Conservation (phyloP, 2,797 vertebrate genomes). For the Phrynocephalus guinanensis region DNA sequence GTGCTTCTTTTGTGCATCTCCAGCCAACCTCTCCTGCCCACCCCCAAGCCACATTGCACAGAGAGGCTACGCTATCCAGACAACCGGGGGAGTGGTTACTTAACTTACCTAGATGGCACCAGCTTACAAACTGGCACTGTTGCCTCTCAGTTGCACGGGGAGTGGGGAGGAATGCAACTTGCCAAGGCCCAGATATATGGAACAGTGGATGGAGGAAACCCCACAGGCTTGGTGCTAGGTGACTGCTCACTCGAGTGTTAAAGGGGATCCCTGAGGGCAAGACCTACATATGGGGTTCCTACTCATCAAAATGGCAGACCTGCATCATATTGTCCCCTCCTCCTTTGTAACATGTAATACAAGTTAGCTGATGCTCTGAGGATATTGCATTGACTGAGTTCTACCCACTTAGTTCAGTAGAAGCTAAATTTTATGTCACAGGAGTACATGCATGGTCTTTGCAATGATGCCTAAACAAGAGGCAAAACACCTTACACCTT, state of each 20-base stretch:
- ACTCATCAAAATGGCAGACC: not conserved
- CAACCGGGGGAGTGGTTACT: not conserved
- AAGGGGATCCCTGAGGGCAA: too few relatives aligned
- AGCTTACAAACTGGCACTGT: not conserved
- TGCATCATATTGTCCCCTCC: not conserved
- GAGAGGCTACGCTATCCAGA: not conserved
- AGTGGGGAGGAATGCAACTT: too few relatives aligned
- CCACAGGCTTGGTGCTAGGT: too few relatives aligned
- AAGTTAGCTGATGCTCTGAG: not conserved
- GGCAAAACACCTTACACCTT: not conserved
- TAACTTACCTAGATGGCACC: not conserved
- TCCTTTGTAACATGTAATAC: not conserved
- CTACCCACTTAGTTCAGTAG: not conserved
- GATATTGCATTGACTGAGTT: not conserved
- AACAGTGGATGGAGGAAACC: too few relatives aligned
- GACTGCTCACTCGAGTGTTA: too few relatives aligned
- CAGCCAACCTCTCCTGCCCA: not conserved
- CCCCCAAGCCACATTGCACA: not conserved
- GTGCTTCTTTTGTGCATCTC: not conserved
- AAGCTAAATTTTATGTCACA: not conserved
- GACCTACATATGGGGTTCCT: not conserved
- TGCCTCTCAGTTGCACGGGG: too few relatives aligned
- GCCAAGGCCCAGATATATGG: too few relatives aligned
- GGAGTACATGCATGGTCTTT: not conserved
- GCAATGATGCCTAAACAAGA: not conserved